phyloP scores from a whole-genome alignment of 92 coral and sea anemone species.

The Plumapathes pennacea region DNA sequence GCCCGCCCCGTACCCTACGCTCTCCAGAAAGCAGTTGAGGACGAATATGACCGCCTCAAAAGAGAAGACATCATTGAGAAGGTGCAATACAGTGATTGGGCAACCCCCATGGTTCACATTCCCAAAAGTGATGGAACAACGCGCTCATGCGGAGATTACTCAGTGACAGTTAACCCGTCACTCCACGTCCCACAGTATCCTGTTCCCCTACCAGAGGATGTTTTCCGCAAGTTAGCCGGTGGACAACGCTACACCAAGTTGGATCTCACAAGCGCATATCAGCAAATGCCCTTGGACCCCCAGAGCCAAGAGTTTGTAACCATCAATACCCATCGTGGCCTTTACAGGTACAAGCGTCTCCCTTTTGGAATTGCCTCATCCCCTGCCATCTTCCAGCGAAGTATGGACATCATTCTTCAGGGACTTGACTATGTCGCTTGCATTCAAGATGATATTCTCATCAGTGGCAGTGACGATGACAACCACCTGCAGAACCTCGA shows the following conservation, averaged over 20 bases:
- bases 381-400: slow-evolving; percentile 45
- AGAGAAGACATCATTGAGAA: slow-evolving; percentile 40
- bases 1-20: slow-evolving; percentile 60
- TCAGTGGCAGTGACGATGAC: slow-evolving; percentile 44
- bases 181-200: slow-evolving; percentile 36
- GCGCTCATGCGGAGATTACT: slow-evolving; percentile 52
- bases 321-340: slow-evolving; percentile 46
- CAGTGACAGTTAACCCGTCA: slow-evolving; percentile 42
- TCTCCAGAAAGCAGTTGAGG: slow-evolving; percentile 33
- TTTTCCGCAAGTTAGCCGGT: slow-evolving; percentile 33
- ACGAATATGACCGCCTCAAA: slow-evolving; percentile 55
- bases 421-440: slow-evolving; percentile 51
- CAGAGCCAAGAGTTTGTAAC: slow-evolving; percentile 47
- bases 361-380: slow-evolving; percentile 58
- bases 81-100: slow-evolving; percentile 55
- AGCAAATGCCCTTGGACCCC: slow-evolving; percentile 49
- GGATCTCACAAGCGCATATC: slow-evolving; percentile 59
- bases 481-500: slow-evolving; percentile 42
- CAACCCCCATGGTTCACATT: slow-evolving; percentile 63
- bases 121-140: slow-evolving; percentile 26
- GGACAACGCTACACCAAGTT: slow-evolving; percentile 50
- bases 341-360: slow-evolving; percentile 30
- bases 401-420: slow-evolving; percentile 54
- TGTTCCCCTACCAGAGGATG: slow-evolving; percentile 60
- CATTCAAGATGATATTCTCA: slow-evolving; percentile 62